These are phyloP conservation scores for Xiphophorus couchianus DNA, from an alignment of 2,113 vertebrate species.

Conservation along the genomic window DNA sequence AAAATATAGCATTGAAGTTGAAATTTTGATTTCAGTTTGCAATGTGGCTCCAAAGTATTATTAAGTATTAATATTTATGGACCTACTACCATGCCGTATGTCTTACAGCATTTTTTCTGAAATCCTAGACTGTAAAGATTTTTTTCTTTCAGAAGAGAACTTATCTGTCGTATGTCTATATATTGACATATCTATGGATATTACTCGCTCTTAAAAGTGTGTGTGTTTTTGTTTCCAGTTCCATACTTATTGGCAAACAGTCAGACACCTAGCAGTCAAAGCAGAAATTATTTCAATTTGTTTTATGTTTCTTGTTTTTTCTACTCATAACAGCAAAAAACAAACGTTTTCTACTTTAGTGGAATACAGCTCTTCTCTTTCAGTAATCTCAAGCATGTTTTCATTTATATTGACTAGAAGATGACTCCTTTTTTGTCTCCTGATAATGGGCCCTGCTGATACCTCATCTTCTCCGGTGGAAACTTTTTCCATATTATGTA, in stretches of 20 bases:
- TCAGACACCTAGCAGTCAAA: background rate
- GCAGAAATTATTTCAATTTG: slow-evolving; percentile 19
- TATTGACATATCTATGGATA: no score
- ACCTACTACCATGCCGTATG: no score
- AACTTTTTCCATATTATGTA: slow-evolving; percentile 45
- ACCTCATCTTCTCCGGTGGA: slow-evolving; percentile 39
- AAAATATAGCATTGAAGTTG: background rate
- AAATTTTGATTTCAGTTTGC: no score
- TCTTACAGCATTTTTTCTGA: no score
- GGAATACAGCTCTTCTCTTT: slow-evolving; percentile 9
- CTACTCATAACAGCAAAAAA: slow-evolving; percentile 3
- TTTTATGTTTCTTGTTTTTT: slow-evolving; percentile 8
- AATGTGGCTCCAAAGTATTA: no score
- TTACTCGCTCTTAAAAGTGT: no score
- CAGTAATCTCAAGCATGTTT: slow-evolving; percentile 34
- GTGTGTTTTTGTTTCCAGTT: no score
- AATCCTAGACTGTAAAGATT: no score
- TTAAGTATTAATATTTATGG: no score
- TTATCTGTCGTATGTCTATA: no score
- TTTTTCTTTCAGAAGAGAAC: no score
- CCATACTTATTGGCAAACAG: slow-evolving; percentile 22
- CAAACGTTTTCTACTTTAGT: slow-evolving; percentile 2
- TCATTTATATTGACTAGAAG: slow-evolving; percentile 38
- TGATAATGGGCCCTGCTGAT: slow-evolving; percentile 37
- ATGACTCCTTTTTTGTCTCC: slow-evolving; percentile 8